Base-by-base conservation (phyloP, 2,888 invertebrate species). In the Cepaea hortensis region DNA sequence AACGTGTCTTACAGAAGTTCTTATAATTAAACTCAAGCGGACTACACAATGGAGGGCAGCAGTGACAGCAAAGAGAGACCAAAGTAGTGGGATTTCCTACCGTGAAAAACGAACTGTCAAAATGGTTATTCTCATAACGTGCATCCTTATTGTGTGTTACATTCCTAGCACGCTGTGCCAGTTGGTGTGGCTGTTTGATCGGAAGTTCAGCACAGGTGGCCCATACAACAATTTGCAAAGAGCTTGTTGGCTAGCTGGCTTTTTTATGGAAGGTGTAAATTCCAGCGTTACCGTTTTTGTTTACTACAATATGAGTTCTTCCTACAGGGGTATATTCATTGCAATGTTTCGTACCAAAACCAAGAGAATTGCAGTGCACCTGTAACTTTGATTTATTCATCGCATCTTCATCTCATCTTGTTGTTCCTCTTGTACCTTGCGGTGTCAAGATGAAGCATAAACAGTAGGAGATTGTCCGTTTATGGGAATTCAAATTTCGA, bases 111-210 rank as follows among this genome's bases (percentile, higher is more conserved):
- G 20, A 76, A 50, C 50, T 50, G 4, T 76, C 9, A 50, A 50
- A 76, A 76, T 76, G 76, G 46, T 76, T n/a, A 76, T 76, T 76
- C 13, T 50, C 20, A 76, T 76, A 76, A 76, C 76, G 15, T 50
- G 76, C 20, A 76, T 76, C 15, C 76, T 50, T 1, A 76, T 76
- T 9, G 76, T 76, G 20, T 76, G 76, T 50, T 76, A 76, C 20
- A 50, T 50, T 11, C 76, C 76, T 3, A 76, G 76, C 20, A 76
- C 46, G 76, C 15, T 76, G 76, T 20, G 48, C 5, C 76, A 76
- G 76, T 3, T 50, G 18, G 76, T 76, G 76, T 76, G 76, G 76
- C 50, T 76, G 76, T 13, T 76, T 4, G 76, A 50, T 48, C 50
- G 50, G 6, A 76, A 50, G 50, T 76, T 76, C 20, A 76, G 76